phyloP scores from a whole-genome alignment of 2,797 vertebrate genomes.

The Neosilurus hyrtlii region DNA sequence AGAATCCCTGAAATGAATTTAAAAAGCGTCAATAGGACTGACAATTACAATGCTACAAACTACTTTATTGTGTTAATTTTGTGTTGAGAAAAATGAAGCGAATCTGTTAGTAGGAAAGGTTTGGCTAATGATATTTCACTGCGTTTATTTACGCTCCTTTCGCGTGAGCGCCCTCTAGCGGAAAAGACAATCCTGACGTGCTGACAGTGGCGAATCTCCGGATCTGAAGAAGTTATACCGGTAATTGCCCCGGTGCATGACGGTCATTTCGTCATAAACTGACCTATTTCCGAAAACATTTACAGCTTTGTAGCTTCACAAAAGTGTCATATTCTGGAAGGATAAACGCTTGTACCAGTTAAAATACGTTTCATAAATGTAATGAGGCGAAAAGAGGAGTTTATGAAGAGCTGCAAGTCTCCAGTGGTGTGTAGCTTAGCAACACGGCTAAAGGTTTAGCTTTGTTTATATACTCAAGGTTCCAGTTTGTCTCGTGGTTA shows the following conservation, averaged over 20 bases:
- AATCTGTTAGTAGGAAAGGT: not conserved
- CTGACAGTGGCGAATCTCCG: not conserved
- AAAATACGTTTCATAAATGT: not conserved
- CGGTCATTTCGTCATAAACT: constrained; percentile 64
- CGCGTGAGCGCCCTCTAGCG: not conserved
- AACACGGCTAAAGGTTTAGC: not conserved
- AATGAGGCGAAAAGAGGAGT: not conserved
- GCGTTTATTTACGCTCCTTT: not conserved
- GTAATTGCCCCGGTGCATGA: constrained; percentile 23
- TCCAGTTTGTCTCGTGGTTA: not conserved
- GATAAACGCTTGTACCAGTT: not conserved
- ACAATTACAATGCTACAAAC: not conserved
- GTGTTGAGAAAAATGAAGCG: not conserved
- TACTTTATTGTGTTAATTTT: not conserved
- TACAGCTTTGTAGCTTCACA: not conserved
- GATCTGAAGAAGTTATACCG: not conserved
- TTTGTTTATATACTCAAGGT: not conserved
- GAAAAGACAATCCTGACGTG: not conserved
- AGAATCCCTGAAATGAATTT: not conserved
- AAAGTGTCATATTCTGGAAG: not conserved
- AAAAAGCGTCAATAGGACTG: not conserved
- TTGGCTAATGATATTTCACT: too few species aligned
- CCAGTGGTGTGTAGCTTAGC: not conserved
- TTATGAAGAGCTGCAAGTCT: not conserved
- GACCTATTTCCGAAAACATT: constrained; percentile 48